Percentiles rank a stretch among this genome's conserved stretches.
Conservation (phyloP, 1,140 invertebrate species). For the Contarinia nasturtii region DNA sequence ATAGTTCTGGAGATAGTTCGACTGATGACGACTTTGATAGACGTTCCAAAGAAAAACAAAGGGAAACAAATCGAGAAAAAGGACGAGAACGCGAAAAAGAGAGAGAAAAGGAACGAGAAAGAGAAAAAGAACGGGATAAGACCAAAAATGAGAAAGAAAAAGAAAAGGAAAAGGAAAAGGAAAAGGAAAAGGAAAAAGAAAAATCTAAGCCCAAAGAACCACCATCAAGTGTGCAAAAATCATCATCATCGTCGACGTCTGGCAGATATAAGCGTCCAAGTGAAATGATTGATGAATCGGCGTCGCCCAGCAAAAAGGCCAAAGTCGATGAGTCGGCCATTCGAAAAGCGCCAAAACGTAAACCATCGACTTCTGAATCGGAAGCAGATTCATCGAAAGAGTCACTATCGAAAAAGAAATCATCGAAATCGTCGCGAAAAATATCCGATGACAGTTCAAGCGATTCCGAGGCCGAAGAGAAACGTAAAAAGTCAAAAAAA, state of each 20-base stretch:
- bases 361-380: constrained; percentile 25
- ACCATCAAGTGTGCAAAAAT: not conserved
- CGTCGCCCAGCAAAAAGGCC: too few relatives aligned
- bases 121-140: constrained; percentile 23
- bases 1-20: constrained; percentile 9
- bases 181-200: not conserved
- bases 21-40: too few relatives aligned
- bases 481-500: constrained; percentile 41
- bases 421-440: constrained; percentile 28
- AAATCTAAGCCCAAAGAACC: not conserved
- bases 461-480: constrained; percentile 38
- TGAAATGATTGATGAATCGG: too few relatives aligned
- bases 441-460: constrained; percentile 38
- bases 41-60: too few relatives aligned
- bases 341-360: constrained; percentile 11
- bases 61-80: not conserved
- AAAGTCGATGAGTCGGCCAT: too few relatives aligned
- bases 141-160: constrained; percentile 24
- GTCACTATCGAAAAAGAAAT: constrained; percentile 25
- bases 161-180: not conserved
- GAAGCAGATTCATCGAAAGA: constrained; percentile 14
- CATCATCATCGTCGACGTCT: too few relatives aligned
- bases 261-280: too few relatives aligned
- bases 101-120: constrained; percentile 23
- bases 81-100: constrained; percentile 26